phyloP scores from a whole-genome alignment of 1,140 invertebrate genomes.

The Lasioglossum baleicum region DNA sequence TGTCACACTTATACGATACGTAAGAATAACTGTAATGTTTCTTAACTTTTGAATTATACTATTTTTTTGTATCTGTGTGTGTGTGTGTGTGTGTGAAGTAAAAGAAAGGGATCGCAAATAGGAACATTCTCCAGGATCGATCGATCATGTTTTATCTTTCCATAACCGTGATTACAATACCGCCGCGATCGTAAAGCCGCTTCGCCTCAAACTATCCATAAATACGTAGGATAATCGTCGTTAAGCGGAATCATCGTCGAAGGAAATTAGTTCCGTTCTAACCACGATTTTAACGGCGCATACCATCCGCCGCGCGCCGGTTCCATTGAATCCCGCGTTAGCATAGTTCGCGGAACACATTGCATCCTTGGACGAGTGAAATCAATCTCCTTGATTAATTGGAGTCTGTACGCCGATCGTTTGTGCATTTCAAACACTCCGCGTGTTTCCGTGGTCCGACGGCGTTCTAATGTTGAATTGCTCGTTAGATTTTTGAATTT shows the following conservation, averaged over 20 bases:
- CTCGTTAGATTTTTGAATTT: neutral
- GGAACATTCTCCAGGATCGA: no score
- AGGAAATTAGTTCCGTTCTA: constrained; percentile 21
- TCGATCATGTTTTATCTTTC: neutral
- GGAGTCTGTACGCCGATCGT: neutral
- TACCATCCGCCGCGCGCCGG: no score
- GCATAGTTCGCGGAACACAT: neutral
- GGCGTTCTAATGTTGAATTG: neutral
- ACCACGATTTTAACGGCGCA: neutral
- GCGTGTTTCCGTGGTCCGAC: no score
- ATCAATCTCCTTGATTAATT: constrained; percentile 6
- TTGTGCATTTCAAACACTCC: neutral
- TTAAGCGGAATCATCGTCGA: neutral
- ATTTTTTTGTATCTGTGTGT: no score
- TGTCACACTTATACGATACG: no score
- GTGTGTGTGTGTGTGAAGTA: no score
- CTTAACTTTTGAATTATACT: no score
- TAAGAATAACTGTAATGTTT: no score
- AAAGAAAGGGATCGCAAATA: no score
- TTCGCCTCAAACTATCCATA: neutral
- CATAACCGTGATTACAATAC: neutral
- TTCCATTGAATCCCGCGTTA: neutral
- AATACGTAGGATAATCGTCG: constrained; percentile 1
- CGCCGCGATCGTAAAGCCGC: neutral
- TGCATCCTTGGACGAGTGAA: neutral